Base-by-base conservation (phyloP, 2,113 vertebrate genomes). In the Aythya baeri region DNA sequence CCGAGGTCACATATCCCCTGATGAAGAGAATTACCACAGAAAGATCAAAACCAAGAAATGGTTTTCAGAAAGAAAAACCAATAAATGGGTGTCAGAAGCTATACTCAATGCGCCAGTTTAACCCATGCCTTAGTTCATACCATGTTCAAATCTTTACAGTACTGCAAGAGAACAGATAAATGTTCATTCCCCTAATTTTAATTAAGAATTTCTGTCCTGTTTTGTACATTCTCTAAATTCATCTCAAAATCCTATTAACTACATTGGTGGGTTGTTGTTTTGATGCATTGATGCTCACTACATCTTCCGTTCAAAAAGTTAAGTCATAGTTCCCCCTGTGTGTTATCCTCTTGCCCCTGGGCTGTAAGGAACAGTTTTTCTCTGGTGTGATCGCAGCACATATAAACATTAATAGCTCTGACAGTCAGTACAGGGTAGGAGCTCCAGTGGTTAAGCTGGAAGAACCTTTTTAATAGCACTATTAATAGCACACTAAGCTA, bases 1-100 rank as follows among this genome's bases (percentile, higher is more conserved):
- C 11, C 0, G 0, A 46, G 49, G 23, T 57, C 59, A n/a, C 1
- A 0, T 14, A 15, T 23, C 13, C 67, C 13, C 3, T 13, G 17
- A 34, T 29, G 23, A 91, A 22, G 29, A 74, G 29, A 58, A 74
- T 8, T 41, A 57, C 15, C 52, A 41, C 36, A 46, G 59, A 67
- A 88, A 59, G 20, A 59, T 32, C 57, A 91, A 77, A 83, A 6
- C 26, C 63, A 32, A 81, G 2, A 52, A 49, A 23, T 0, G 41
- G 41, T 41, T 13, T 41, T 41, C 36, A 43, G 59, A 67, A 88
- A 59, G 17, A 59, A 91, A 77, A 83, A 6, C 23, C 63, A 32
- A 81, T 3, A 52, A 49, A 23, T 1, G 6, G 8, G 29, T 44
- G 7, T 25, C 21, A 4, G 38, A 68, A 91, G 34, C 54, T 49